phyloP scores from a whole-genome alignment of 2,797 vertebrate species.

The Selene dorsalis region DNA sequence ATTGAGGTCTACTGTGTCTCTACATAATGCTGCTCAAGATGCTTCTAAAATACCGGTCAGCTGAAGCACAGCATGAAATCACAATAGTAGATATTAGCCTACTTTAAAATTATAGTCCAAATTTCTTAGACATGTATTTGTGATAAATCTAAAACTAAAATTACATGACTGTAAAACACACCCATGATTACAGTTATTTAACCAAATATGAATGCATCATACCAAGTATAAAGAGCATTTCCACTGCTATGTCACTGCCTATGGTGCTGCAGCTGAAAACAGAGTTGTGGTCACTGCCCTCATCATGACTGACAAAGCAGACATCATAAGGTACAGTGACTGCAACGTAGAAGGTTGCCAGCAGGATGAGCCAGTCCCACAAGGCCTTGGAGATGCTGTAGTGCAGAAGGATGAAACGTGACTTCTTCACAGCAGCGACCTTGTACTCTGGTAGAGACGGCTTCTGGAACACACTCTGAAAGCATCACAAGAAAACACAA shows the following conservation, averaged over 20 bases:
- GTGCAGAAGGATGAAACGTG: slow-evolving; percentile 95
- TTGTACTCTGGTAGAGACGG: slow-evolving; percentile 95
- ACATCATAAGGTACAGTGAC: slow-evolving; percentile 95
- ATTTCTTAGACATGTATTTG: not conserved
- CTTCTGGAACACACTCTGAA: slow-evolving; percentile 92
- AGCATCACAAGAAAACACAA: not conserved
- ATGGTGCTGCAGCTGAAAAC: slow-evolving; percentile 88
- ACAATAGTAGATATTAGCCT: not conserved
- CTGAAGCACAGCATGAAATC: slow-evolving; percentile 22
- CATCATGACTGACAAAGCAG: slow-evolving; percentile 88
- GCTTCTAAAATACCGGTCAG: slow-evolving; percentile 1
- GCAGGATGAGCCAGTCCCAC: slow-evolving; percentile 96
- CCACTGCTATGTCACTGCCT: slow-evolving; percentile 93
- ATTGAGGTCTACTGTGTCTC: slow-evolving; percentile 18
- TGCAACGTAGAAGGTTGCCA: slow-evolving; percentile 96
- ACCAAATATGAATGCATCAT: slow-evolving; percentile 51
- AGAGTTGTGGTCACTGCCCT: slow-evolving; percentile 80
- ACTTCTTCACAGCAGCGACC: slow-evolving; percentile 93
- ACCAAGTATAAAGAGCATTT: slow-evolving; percentile 98
- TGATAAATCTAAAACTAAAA: not conserved
- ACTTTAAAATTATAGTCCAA: slow-evolving; percentile 13
- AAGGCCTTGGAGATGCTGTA: slow-evolving; percentile 95
- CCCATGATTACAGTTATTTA: not conserved
- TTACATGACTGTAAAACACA: not conserved
- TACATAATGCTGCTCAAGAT: slow-evolving; percentile 8